phyloP scores from a whole-genome alignment of 2,888 invertebrate genomes.

The Stenolophus ochropezus region DNA sequence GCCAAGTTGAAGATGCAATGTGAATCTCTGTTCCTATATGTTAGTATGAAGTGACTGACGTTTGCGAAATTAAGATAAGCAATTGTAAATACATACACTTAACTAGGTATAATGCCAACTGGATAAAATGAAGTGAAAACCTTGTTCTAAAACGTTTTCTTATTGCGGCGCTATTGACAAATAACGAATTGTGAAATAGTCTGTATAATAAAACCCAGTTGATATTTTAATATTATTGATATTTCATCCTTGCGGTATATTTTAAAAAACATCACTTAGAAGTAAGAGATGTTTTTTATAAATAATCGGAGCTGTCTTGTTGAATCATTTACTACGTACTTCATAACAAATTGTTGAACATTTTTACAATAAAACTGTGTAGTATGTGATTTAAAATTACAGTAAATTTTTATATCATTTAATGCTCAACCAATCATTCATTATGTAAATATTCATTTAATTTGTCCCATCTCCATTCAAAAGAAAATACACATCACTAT shows the following conservation, averaged over 20 bases:
- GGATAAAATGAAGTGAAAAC: conserved; percentile 37
- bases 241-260: conserved; percentile 5
- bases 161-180: conserved; percentile 44
- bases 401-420: conserved; percentile 34
- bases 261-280: conserved; percentile 13
- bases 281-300: conserved; percentile 8
- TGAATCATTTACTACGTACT: not conserved
- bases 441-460: conserved; percentile 40
- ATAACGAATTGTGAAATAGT: conserved; percentile 46
- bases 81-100: conserved; percentile 54
- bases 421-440: conserved; percentile 40
- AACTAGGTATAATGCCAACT: conserved; percentile 38
- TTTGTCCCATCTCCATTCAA: conserved; percentile 32
- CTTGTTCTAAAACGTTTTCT: conserved; percentile 48
- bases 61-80: conserved; percentile 54
- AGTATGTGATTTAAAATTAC: conserved; percentile 17
- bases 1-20: conserved; percentile 60
- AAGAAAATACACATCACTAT: conserved; percentile 24
- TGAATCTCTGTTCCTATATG: conserved; percentile 64
- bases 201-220: conserved; percentile 39
- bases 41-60: conserved; percentile 59
- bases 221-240: conserved; percentile 37
- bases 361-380: not conserved
- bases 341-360: not conserved
- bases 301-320: not conserved